Evolutionary conservation across 2,113 vertebrate genomes (phyloP).

Genomic region (Apteryx mantelli): DNA sequence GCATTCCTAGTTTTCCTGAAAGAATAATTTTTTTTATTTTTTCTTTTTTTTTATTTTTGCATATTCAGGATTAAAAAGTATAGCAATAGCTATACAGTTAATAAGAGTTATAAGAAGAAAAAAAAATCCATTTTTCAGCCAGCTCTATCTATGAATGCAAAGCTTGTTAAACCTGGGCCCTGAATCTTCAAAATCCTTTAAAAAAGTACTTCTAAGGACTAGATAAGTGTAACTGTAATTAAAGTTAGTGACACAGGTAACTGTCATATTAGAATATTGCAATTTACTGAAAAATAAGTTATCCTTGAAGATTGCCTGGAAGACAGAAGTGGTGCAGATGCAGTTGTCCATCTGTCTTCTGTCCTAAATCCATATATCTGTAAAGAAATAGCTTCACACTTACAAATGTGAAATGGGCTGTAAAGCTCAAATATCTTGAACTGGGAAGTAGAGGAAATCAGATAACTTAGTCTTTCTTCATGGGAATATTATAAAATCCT

Average conservation of each 20-base stretch:
- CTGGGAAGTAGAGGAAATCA: not conserved
- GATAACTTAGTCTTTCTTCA: not conserved
- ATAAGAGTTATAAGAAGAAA: not conserved
- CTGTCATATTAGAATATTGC: not conserved
- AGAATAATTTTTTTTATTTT: not conserved
- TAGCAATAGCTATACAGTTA: not conserved
- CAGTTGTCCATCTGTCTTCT: not conserved
- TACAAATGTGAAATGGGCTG: not conserved
- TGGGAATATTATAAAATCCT: not conserved
- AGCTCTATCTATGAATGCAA: not conserved
- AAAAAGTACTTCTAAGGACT: not conserved
- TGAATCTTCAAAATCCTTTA: not conserved
- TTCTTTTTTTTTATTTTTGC: not conserved
- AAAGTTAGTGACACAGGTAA: not conserved
- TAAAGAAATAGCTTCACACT: not conserved
- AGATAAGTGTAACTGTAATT: not conserved
- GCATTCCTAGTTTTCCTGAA: not conserved
- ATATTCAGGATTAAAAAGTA: fast-evolving
- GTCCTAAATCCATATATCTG: not conserved
- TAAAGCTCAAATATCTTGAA: not conserved
- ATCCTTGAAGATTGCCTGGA: not conserved
- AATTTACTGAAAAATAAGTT: not conserved
- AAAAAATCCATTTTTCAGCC: not conserved
- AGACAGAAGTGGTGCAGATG: not conserved
- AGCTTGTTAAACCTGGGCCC: not conserved